These are phyloP conservation scores for Machimus rusticus DNA, from an alignment of 2,888 invertebrate species.

Conservation along the genomic window DNA sequence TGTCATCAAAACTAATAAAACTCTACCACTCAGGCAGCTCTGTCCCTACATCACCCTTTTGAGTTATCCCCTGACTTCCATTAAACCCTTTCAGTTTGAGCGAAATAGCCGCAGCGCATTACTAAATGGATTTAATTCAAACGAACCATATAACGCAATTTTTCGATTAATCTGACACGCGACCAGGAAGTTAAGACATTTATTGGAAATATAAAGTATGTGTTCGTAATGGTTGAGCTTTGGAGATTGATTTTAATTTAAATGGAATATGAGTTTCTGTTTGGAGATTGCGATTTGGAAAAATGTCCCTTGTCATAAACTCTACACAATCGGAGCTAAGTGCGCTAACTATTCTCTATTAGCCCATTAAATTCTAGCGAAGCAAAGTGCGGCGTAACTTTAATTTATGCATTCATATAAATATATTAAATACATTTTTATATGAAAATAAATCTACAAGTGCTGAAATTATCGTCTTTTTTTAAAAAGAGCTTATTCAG, in stretches of 20 bases:
- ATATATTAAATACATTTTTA: no score
- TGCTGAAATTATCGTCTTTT: no score
- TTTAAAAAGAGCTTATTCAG: no score
- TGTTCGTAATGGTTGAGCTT: neutral
- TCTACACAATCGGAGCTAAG: no score
- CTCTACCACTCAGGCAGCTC: neutral
- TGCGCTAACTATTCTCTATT: no score
- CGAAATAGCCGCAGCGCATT: neutral
- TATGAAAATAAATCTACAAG: no score
- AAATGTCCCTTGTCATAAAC: no score
- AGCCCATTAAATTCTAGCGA: no score
- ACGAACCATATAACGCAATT: conserved; percentile 29
- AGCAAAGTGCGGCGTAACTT: no score
- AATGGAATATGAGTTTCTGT: neutral
- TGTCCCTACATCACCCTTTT: neutral
- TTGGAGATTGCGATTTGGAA: no score
- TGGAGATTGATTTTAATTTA: neutral
- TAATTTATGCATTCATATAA: no score
- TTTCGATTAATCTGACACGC: conserved; percentile 24
- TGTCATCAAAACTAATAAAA: conserved; percentile 9
- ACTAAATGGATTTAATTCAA: conserved; percentile 1
- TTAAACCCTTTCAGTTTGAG: neutral
- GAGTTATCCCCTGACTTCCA: neutral
- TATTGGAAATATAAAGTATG: neutral
- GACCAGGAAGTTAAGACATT: neutral